Base-by-base conservation (phyloP, 2,113 vertebrate species). In the Hypocryptadius cinnamomeus region DNA sequence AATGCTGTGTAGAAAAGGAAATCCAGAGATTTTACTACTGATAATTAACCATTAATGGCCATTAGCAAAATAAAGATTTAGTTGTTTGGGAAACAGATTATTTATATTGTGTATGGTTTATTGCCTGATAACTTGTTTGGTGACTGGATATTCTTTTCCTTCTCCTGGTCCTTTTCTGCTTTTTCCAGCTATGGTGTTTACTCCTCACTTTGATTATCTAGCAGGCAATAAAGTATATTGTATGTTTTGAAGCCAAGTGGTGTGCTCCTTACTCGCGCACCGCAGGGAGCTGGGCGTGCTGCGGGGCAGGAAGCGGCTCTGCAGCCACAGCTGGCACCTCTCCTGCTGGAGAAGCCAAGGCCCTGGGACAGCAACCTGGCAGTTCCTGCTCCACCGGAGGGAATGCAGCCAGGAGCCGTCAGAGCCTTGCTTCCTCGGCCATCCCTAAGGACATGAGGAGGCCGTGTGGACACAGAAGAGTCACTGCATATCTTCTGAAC, bases 81-180 rank as follows among this genome's bases (percentile, higher is more conserved):
- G 93, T 93, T 97, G 95, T 97, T 97, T 96, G 93, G 94, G 84
- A 95, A 96, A 96, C 84, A 93, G 90, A 95, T 88, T 89, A 97
- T 98, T 98, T 97, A 97, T 98, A 97, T 97, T 96, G 90, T 95
- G 95, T 95, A 96, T 97, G 96, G 83, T 96, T 98, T 98, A 97
- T 97, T 97, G 97, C 95, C 94, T 97, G 95, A 92, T 91, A 96
- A 94, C 82, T 97, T 97, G 96, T 97, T 97, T 97, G 96, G 96
- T 97, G 94, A 98, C 94, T 97, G 94, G 96, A 96, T 97, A 96
- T 97, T 97, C 94, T 94, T 96, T 97, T 93, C 90, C 96, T 96
- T 95, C 90, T 92, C 94, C 85, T 93, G 91, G 84, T 92, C 92
- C 92, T 96, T 96, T 97, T 93, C 94, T 95, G 91, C 96, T 97